Base-by-base conservation (phyloP, 2,113 vertebrate genomes). In the Coracopsis vasa region DNA sequence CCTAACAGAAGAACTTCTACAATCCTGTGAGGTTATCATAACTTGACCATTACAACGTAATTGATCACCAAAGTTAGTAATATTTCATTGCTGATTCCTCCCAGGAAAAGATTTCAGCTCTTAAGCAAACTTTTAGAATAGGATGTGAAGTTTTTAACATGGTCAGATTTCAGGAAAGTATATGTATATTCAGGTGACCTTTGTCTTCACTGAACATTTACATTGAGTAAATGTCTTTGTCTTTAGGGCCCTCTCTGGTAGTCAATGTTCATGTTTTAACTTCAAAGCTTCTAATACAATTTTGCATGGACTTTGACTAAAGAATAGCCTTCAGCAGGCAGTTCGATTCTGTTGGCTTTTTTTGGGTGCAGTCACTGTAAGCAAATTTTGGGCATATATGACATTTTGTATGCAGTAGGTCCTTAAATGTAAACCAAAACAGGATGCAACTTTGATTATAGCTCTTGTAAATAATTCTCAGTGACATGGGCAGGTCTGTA, bases 281-380 rank as follows among this genome's bases (percentile, higher is more conserved):
- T 93, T 95, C 77, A 91, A 85, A 94, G 80, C 62, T 91, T 87
- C 66, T 94, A 82, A 91, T 60, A 94, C 62, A 50, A 94, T 94
- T 95, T 96, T 89, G 72, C 83, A 91, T 87, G 88, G 84, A 48
- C 48, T 96, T 73, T 96, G 91, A 61, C 48, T 88, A 74, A 95
- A 87, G 86, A 67, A 86, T 72, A 78, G 91, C 95, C 95, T 94
- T 96, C 91, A 94, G 92, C 86, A 80, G 70, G 53, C 73, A 62
- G 56, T 15, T 80, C 72, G 69, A 9, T 65, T 95, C 53, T 61
- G 64, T 33, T 42, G 31, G 7, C 16, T 80, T 86, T 75, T 80
- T 50, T 12, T 42, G 24, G 7, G 31, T 20, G 18, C 91, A 73
- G 64, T 39, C 60, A 58, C n/a, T 90, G 80, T 89, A 89, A 94